Conservation (phyloP, 2,797 vertebrate species). For the Leuciscus waleckii region DNA sequence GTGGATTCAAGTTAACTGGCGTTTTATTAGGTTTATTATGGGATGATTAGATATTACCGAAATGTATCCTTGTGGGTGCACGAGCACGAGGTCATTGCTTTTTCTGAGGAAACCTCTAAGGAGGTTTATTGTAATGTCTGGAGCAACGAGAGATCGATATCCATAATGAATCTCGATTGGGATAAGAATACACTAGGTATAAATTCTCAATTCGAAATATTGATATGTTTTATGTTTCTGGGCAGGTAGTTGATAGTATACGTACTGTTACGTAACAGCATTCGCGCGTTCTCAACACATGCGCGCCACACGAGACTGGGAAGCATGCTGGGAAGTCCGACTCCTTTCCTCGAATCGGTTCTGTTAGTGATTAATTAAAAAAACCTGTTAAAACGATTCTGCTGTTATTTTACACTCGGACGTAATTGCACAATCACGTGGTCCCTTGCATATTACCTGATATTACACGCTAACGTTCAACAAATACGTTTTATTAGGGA, state of each 20-base stretch:
- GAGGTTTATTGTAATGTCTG: not conserved
- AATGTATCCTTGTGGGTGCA: not conserved
- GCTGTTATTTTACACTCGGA: not conserved
- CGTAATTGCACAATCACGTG: not conserved
- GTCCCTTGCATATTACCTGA: not conserved
- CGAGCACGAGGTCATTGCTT: not conserved
- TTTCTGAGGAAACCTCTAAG: not conserved
- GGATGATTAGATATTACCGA: not conserved
- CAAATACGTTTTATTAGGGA: not conserved
- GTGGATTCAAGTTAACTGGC: not conserved
- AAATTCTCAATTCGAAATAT: not conserved
- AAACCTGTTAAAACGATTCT: not conserved
- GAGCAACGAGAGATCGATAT: not conserved
- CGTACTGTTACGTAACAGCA: conserved; percentile 25
- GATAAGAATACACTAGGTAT: not conserved
- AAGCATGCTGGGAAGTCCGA: not conserved
- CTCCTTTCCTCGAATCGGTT: not conserved
- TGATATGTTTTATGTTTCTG: not conserved
- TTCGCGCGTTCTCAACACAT: conserved; percentile 9
- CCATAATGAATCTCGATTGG: not conserved
- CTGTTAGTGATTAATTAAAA: not conserved
- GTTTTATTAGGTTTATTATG: not conserved
- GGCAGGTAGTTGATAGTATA: not conserved
- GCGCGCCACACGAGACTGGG: conserved; percentile 21
- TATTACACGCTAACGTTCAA: not conserved